phyloP scores from a whole-genome alignment of 2,797 vertebrate species.

The Hozukius guyotensis region DNA sequence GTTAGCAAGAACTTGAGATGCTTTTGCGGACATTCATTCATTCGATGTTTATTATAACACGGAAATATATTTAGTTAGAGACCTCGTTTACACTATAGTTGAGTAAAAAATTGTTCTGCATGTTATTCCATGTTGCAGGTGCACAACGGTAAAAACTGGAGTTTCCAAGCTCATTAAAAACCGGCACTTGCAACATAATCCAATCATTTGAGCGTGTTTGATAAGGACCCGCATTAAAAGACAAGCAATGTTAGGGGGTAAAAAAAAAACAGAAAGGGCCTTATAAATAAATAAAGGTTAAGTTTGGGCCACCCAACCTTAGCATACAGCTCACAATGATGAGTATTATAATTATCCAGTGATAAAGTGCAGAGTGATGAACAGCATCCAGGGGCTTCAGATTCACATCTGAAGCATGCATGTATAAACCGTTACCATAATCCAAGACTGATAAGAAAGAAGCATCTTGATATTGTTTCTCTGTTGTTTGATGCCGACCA shows the following conservation, averaged over 20 bases:
- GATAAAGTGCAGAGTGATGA: not conserved
- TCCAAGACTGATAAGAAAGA: not conserved
- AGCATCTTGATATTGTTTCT: not conserved
- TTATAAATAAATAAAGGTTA: too few species aligned
- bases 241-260: too few species aligned
- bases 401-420: not conserved
- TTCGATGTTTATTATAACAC: not conserved
- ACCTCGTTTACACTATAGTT: not conserved
- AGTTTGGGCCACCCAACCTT: too few species aligned
- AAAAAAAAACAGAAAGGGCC: too few species aligned
- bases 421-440: not conserved
- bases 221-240: too few species aligned
- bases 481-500: not conserved
- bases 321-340: not conserved
- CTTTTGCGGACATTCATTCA: not conserved
- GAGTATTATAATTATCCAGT: not conserved
- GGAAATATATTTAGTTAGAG: not conserved
- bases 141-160: too few species aligned
- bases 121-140: not conserved
- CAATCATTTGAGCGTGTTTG: too few species aligned
- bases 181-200: too few species aligned
- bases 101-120: fast-evolving
- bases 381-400: not conserved
- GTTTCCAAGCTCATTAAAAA: too few species aligned
- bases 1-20: too few species aligned